Evolutionary conservation across 2,888 invertebrate species (phyloP).

Genomic region (Cephalotes varians): DNA sequence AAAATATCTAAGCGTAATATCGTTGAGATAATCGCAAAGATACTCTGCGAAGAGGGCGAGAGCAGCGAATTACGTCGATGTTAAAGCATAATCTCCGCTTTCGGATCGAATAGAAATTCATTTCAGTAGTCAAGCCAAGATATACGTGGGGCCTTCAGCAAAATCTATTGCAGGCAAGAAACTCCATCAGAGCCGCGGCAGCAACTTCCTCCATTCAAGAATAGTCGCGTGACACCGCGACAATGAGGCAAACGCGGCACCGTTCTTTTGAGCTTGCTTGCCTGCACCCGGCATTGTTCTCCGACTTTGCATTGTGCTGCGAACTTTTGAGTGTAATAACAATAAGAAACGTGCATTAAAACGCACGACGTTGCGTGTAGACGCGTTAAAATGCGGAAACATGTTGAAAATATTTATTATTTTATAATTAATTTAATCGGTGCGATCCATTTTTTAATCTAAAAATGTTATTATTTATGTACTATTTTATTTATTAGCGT

Average conservation of each 20-base stretch:
- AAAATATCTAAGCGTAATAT: background rate
- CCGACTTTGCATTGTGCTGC: slow-evolving; percentile 59
- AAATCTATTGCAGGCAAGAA: slow-evolving; percentile 52
- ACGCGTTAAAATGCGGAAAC: slow-evolving; percentile 1
- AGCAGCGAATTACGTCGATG: slow-evolving; percentile 27
- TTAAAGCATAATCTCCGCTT: slow-evolving; percentile 41
- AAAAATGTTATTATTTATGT: background rate
- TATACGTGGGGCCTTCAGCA: slow-evolving; percentile 25
- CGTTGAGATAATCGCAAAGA: background rate
- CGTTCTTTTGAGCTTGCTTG: slow-evolving; percentile 59
- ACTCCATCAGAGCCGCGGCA: slow-evolving; percentile 39
- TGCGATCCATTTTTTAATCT: background rate
- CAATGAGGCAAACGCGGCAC: slow-evolving; percentile 63
- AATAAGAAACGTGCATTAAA: slow-evolving; percentile 64
- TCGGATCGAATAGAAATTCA: slow-evolving; percentile 50
- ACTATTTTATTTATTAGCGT: background rate
- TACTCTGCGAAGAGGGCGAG: background rate
- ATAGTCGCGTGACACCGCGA: slow-evolving; percentile 66
- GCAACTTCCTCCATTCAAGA: slow-evolving; percentile 56
- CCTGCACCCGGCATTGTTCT: slow-evolving; percentile 58
- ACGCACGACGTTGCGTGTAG: slow-evolving; percentile 27
- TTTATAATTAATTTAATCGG: background rate
- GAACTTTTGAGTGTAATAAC: slow-evolving; percentile 63
- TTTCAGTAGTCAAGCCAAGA: slow-evolving; percentile 40
- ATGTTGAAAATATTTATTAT: background rate